phyloP scores from a whole-genome alignment of 2,113 vertebrate species.

The Sisor rabdophorus region DNA sequence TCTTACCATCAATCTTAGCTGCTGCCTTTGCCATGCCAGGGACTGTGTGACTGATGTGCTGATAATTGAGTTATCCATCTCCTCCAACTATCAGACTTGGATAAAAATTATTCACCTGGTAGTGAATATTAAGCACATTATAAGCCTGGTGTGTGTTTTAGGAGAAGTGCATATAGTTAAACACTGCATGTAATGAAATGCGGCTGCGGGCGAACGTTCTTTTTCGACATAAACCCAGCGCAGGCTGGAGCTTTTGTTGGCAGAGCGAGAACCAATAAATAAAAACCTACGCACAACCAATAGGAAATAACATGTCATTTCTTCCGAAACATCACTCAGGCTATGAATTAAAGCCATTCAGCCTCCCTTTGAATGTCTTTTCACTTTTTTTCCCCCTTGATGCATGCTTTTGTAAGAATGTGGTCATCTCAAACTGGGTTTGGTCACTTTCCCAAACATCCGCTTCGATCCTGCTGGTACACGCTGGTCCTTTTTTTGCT shows the following conservation, averaged over 20 bases:
- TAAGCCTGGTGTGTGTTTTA: slow-evolving; percentile 88
- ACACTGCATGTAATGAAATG: slow-evolving; percentile 69
- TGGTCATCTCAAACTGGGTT: slow-evolving; percentile 17
- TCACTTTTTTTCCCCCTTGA: neutral
- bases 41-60: slow-evolving; percentile 95
- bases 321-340: neutral
- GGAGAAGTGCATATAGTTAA: slow-evolving; percentile 72
- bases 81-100: slow-evolving; percentile 94
- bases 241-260: slow-evolving; percentile 10
- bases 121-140: slow-evolving; percentile 97
- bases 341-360: slow-evolving; percentile 23
- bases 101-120: slow-evolving; percentile 99
- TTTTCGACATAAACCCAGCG: slow-evolving; percentile 7
- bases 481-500: neutral
- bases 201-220: slow-evolving; percentile 53
- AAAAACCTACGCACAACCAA: slow-evolving; percentile 22
- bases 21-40: slow-evolving; percentile 84
- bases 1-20: slow-evolving; percentile 92
- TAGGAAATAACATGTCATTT: slow-evolving; percentile 14
- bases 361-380: slow-evolving; percentile 6
- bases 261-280: slow-evolving; percentile 7
- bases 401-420: slow-evolving; percentile 12
- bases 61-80: slow-evolving; percentile 99
- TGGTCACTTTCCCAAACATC: slow-evolving; percentile 22
- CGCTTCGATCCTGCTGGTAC: neutral